Base-by-base conservation (phyloP, 30 jellyfish, hydroid and myxozoan genomes). In the Hydractinia echinata region DNA sequence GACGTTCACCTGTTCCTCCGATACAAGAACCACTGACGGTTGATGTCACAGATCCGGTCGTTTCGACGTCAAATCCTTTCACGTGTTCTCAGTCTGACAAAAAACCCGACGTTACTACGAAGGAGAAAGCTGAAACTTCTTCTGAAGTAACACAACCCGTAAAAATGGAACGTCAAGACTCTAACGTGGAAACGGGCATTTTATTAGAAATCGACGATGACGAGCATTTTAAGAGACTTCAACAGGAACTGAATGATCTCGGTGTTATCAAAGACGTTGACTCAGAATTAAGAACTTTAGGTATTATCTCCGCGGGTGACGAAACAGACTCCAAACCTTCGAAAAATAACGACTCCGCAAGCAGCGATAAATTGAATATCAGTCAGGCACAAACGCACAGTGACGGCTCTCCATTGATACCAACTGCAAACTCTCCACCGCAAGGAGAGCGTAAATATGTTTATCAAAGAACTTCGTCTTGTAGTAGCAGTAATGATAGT, bases 401-500 rank as follows among this genome's bases (percentile, higher is more conserved):
- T 51, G 96, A 86, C 76, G 98, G 70, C 10, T 87, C 95, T 4
- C 98, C 96, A 0, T 73, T 91, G 77, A 77, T 91, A 14, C 83
- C 98, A 54, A 93, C 97, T 14, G 80, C 88, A 39, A 48, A 51
- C 6, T 55, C 91, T 19, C 67, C 96, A 1, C 60, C 93, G 4
- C 95, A 66, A 19, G 91, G 49, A 15, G 95, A 61, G 64, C 73
- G 89, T 51, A 89, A 61, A 52, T 92, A 92, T 62, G 83, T 86
- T 20, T 92, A 92, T 82, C 82, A 72, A 66, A 81, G 98, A 14
- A 92, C 98, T 2, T 83, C 98, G 19, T 92, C 98, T 19, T 92
- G 98, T 66, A 92, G 98, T 77, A 92, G 98, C 83, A 54, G 89
- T 52, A 85, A 79, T 20, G 66, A 73, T 51, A 53, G 76, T 4